Base-by-base conservation (phyloP, 2,888 invertebrate genomes). In the Drosophila eohydei region DNA sequence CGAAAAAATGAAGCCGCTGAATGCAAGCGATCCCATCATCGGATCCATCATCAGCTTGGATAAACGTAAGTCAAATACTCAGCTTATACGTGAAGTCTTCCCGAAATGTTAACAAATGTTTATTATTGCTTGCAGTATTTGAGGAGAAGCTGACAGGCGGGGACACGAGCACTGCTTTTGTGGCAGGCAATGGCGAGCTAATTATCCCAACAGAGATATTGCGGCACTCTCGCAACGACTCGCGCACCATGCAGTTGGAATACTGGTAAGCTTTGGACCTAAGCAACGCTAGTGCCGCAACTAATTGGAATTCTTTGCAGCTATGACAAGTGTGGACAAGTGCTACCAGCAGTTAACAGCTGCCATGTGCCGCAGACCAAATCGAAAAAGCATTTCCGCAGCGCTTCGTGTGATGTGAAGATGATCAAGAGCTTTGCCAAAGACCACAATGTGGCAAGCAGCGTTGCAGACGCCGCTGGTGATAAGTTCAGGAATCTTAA, bases 41-140 rank as follows among this genome's bases (percentile, higher is more conserved):
- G 96, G 96, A 40, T 97, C 97, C 58, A 97, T 97, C 87, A 97
- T 97, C 86, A 97, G 97, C 89, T 94, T 97, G 79, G 97, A 97
- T 91, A 97, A 97, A 94, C 92, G 97, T 97, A 92, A 94, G 95
- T 94, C 43, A 5, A 8, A 28, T 4, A 28, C 28, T 1, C 38
- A 6, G 4, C 12, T 14, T 12, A 38, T 14, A 2, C 14, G 14
- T 28, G 26, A 11, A 12, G 11, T 6, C 6, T 52, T 12, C 5
- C 4, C 46, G 14, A n/a, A 46, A 28, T 46, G 14, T 28, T 8
- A 28, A 8, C 14, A 46, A 46, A 26, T 36, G 7, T n/a, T 9
- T 34, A 12, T 48, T 40, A 16, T 6, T n/a, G 95, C 9, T 80
- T 79, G 0, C 90, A 96, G 96, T 96, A 64, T 96, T 96, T 91